Base-by-base conservation (phyloP, 1,140 invertebrate genomes). In the Notospermus geniculatus region DNA sequence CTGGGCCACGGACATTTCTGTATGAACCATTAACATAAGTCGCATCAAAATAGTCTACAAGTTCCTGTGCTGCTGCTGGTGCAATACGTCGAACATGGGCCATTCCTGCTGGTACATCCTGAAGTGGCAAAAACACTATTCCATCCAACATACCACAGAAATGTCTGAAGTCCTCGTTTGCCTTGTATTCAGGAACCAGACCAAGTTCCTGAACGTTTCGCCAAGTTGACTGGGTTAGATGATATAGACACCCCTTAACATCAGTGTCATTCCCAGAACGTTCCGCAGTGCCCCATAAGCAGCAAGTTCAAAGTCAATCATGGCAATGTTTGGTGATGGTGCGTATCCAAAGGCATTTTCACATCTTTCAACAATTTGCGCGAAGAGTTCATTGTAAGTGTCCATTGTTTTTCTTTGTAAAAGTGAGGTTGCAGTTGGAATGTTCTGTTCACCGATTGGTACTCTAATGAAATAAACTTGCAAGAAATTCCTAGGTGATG, bases 111-210 rank as follows among this genome's bases (percentile, higher is more conserved):
- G 11, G n/a, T 1, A 65, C 60, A 1, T 65, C 41, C 7, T 36
- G 28, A 25, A 58, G 22, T 4, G 57, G 66, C 19, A 68, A 59
- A 39, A 66, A 68, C 30, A 64, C 65, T 27, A 68, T 52, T 22
- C 56, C 58, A 53, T 68, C 59, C n/a, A 68, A 23, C 60, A 63
- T 63, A 11, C 67, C 60, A 53, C 60, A 68, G 59, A 63, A 66
- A 43, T 65, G 57, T n/a, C 23, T 54, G 11, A 59, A 4, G 2
- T 63, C 59, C 2, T 60, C 57, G 29, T 66, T 29, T 19, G 50
- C 32, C 29, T 27, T 55, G 50, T 68, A 66, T 22, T 11, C 17
- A 19, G 25, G 5, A 13, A 46, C 25, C 30, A 63, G 60, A n/a
- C 66, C 66, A 17, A 63, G 41, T 30, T 43, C 50, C 41, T 68